Base-by-base conservation (phyloP, 2,888 invertebrate genomes). In the Plebejus melissa region DNA sequence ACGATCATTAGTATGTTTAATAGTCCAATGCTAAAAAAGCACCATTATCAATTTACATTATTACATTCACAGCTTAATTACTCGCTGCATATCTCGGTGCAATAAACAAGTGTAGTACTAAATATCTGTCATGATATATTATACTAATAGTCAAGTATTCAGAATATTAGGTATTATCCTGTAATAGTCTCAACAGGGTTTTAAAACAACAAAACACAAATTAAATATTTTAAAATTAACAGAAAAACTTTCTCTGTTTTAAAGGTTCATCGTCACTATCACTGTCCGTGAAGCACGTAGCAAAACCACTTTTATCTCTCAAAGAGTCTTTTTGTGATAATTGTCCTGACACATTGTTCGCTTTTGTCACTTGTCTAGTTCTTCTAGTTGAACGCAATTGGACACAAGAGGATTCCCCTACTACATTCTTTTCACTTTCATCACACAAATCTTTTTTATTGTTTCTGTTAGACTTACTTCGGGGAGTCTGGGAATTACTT, bases 221-320 rank as follows among this genome's bases (percentile, higher is more conserved):
- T 50, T 50, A 50, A 9, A 28, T 32, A 32, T 72, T 41, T 22
- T 60, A 69, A 76, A 32, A 75, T 78, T 82, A 86, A 84, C 88
- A 88, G 82, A 91, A 91, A 78, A 87, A 91, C 80, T 89, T 91
- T 71, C 85, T 83, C 75, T 86, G 87, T 77, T 88, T 86, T 38
- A 88, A 80, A 11, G 88, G 89, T 81, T 87, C 87, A 86, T 85
- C 86, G 75, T 91, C 91, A 78, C 90, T 88, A 65, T 91, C 93
- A 87, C 91, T 92, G 78, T 93, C 93, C 0, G 93, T 90, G 79
- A 93, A 93, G 80, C 93, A 93, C 6, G 88, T 88, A 0, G 89
- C 82, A 79, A 90, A 92, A 57, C 91, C 93, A 83, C 91, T 92
- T 78, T 85, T 87, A 78, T 91, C 88, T 78, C 88, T 84, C 32